These are phyloP conservation scores for Iphiclides podalirius DNA, from an alignment of 2,888 invertebrate species.

Conservation along the genomic window DNA sequence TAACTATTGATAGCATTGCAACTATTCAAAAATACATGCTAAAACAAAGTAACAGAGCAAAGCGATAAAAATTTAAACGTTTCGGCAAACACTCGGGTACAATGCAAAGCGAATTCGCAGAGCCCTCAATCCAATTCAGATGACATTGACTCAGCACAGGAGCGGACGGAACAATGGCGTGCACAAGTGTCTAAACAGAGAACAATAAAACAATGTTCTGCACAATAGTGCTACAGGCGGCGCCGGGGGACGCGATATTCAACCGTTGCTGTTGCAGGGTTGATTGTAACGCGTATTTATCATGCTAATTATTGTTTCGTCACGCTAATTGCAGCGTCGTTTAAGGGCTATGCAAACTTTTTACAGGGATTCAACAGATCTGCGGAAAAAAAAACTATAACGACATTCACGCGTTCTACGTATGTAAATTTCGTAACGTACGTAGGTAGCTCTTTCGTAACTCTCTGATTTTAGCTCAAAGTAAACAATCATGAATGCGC, in stretches of 20 bases:
- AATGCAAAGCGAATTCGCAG: constrained; percentile 40
- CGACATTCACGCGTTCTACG: too few relatives aligned
- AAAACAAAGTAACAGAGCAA: too few relatives aligned
- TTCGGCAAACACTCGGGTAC: too few relatives aligned
- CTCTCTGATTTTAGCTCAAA: too few relatives aligned
- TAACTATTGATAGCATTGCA: too few relatives aligned
- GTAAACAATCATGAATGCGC: too few relatives aligned
- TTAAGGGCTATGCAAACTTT: constrained; percentile 27
- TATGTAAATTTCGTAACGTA: too few relatives aligned
- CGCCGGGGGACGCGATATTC: constrained; percentile 30
- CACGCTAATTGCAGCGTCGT: constrained; percentile 28
- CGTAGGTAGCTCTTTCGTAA: too few relatives aligned
- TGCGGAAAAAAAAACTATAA: too few relatives aligned
- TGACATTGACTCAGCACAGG: constrained; percentile 53
- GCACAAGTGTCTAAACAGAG: constrained; percentile 48
- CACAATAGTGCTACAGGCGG: constrained; percentile 43
- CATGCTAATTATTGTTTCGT: constrained; percentile 16
- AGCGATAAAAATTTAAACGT: too few relatives aligned
- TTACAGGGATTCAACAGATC: too few relatives aligned
- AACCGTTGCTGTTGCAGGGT: constrained; percentile 22
- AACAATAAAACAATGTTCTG: constrained; percentile 38
- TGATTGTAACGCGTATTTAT: constrained; percentile 25
- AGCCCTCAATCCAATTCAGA: constrained; percentile 39
- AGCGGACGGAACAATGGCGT: constrained; percentile 54
- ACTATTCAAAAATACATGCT: too few relatives aligned